phyloP scores from a whole-genome alignment of 2,113 vertebrate genomes.

The Xyliphius kryptos region DNA sequence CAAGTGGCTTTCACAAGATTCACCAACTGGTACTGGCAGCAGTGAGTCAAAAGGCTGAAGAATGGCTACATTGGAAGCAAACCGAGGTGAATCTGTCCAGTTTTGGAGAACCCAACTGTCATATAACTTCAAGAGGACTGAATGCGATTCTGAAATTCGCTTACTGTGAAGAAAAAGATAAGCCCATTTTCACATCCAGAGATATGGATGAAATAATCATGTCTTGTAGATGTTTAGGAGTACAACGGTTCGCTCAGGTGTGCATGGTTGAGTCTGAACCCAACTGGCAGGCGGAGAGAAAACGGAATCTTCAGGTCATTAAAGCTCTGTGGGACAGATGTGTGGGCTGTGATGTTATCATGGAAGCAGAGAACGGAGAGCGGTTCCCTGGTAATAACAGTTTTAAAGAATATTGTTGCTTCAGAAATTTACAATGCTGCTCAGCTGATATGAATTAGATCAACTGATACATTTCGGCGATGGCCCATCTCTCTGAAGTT shows the following conservation, averaged over 20 bases:
- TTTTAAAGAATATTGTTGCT: background rate
- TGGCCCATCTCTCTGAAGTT: too few relatives aligned
- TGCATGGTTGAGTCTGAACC: conserved; percentile 23
- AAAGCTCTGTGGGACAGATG: conserved; percentile 53
- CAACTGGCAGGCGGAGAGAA: conserved; percentile 50
- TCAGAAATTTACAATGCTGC: background rate
- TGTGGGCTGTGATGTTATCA: conserved; percentile 66
- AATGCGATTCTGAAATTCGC: conserved; percentile 64
- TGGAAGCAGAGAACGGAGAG: conserved; percentile 54
- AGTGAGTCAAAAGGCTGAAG: conserved; percentile 53
- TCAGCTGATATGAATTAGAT: background rate
- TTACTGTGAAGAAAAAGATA: conserved; percentile 49
- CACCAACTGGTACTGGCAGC: conserved; percentile 54
- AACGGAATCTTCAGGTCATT: conserved; percentile 55
- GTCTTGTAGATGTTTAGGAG: conserved; percentile 53
- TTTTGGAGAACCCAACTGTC: background rate
- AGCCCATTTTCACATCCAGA: conserved; percentile 13
- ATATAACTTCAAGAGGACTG: conserved; percentile 42
- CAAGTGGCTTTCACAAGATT: conserved; percentile 30
- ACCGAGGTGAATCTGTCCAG: background rate
- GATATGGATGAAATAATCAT: conserved; percentile 43
- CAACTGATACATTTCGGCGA: background rate
- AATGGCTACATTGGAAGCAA: conserved; percentile 17
- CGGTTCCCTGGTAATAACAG: conserved; percentile 46
- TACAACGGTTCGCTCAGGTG: conserved; percentile 48